Base-by-base conservation (phyloP, 1,140 invertebrate species). In the Drosophila virilis region DNA sequence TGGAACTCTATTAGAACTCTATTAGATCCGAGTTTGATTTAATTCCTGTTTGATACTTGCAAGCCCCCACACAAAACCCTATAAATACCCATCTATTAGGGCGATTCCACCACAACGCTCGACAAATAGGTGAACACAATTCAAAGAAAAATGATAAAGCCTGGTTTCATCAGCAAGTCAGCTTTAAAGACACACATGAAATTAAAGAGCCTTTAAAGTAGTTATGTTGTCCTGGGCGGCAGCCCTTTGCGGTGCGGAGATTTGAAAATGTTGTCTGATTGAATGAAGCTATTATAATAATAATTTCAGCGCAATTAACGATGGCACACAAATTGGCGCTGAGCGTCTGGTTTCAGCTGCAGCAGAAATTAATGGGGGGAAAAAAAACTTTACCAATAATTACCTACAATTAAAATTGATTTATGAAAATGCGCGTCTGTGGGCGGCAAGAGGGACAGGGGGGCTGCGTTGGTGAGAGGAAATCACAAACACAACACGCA, bases 361-460 rank as follows among this genome's bases (percentile, higher is more conserved):
- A 35, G 32, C n/a, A 15, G 6, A 7, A 9, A 8, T 10, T 10
- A 37, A 42, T 13, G 7, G 33, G 9, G n/a, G n/a, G 22, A 51
- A 69, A 52, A 52, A 70, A 54, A 61, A 43, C 70, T 73, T 69
- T 66, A 66, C 67, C 83, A 79, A 91, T 85, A 91, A 91, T 91
- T 91, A 78, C 82, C 78, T 68, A 75, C 84, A 89, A 91, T 91
- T 91, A 91, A 89, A 91, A 85, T 79, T 91, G 89, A 91, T 91
- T 91, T 91, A 91, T 85, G 79, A 55, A 89, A 80, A 77, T 71
- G 71, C 32, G 46, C 35, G 22, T 59, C 33, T 43, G 37, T 38
- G 61, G 32, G 5, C 28, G 32, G 12, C 17, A 48, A 59, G 22
- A 28, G 22, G 22, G 22, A 28, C 22, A 5, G 22, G 22, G 4